These are phyloP conservation scores for Nebria ingens DNA, from an alignment of 1,140 invertebrate genomes.

Conservation along the genomic window DNA sequence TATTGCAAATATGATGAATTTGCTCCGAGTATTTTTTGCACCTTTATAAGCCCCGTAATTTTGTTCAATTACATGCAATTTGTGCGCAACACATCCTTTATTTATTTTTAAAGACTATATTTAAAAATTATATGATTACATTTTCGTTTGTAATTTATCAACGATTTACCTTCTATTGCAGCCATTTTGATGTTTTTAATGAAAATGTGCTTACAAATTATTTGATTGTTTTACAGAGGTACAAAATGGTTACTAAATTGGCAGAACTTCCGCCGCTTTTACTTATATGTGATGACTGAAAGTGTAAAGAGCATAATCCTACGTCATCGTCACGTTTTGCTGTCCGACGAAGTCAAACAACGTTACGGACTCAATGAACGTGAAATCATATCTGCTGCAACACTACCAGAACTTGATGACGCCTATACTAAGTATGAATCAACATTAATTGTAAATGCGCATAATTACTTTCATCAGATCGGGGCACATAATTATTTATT, in stretches of 20 bases:
- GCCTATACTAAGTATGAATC: constrained; percentile 75
- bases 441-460: not conserved
- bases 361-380: constrained; percentile 60
- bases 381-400: constrained; percentile 73
- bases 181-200: not conserved
- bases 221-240: constrained; percentile 43
- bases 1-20: too few species aligned
- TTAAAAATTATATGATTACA: not conserved
- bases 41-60: not conserved
- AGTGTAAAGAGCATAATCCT: constrained; percentile 78
- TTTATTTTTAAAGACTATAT: too few species aligned
- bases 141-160: too few species aligned
- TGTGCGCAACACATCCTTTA: too few species aligned
- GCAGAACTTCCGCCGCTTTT: constrained; percentile 78
- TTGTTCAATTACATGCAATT: too few species aligned
- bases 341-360: constrained; percentile 63
- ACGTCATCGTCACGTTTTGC: constrained; percentile 61
- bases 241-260: constrained; percentile 70
- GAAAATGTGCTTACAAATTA: not conserved
- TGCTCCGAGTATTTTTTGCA: not conserved
- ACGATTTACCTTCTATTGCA: not conserved
- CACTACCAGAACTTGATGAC: constrained; percentile 77
- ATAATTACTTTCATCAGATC: not conserved
- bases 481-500: too few species aligned
- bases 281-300: constrained; percentile 87